These are phyloP conservation scores for crab-eating macaque (Macaca fascicularis) DNA, from an alignment of 2,113 vertebrate genomes.

Conservation along the genomic window T2T-MFA8v1.1 NC_088376.1:6355001-6355500, in stretches of 20 bases:
- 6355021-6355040: not conserved
- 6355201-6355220: not conserved
- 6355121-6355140: not conserved
- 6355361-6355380: not conserved
- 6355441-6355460: not conserved
- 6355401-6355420: not conserved
- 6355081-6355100: not conserved
- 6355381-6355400: not conserved
- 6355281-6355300: not conserved
- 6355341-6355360: not conserved
- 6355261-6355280: not conserved
- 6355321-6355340: not conserved
- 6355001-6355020: not conserved
- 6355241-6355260: not conserved
- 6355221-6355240: not conserved
- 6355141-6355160: not conserved
- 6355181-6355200: not conserved
- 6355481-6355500: not conserved
- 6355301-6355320: not conserved
- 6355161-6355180: not conserved
- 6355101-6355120: not conserved
- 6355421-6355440: not conserved
- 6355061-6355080: constrained; percentile 12
- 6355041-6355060: not conserved
- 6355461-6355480: not conserved